Evolutionary conservation across 2,888 invertebrate species (phyloP).

Genomic region (Tryphoninae sp.): DNA sequence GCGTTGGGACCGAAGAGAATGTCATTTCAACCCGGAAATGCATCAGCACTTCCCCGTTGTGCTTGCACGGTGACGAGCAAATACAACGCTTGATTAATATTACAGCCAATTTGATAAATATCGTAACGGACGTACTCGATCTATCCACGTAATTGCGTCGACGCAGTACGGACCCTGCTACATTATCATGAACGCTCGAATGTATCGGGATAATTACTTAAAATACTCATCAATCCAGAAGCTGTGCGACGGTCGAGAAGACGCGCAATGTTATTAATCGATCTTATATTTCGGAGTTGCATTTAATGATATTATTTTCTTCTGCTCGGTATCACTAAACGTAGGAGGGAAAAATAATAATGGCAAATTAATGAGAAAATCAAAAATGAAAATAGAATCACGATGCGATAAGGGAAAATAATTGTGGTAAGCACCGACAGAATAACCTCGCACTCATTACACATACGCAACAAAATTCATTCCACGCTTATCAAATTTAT

Average conservation of each 20-base stretch:
- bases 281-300: constrained; percentile 30
- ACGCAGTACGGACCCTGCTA: constrained; percentile 42
- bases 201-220: constrained; percentile 62
- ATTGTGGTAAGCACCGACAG: too few species aligned
- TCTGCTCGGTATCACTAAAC: neutral
- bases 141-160: constrained; percentile 45
- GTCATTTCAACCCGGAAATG: constrained; percentile 61
- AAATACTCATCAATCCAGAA: constrained; percentile 60
- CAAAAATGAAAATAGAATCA: neutral
- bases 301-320: constrained; percentile 20
- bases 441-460: too few species aligned
- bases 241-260: constrained; percentile 44
- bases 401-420: neutral
- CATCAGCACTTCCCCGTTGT: constrained; percentile 18
- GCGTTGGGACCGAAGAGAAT: constrained; percentile 51
- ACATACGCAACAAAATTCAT: too few species aligned
- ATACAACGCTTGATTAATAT: constrained; percentile 63
- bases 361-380: constrained; percentile 9
- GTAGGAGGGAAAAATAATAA: constrained; percentile 7
- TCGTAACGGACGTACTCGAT: constrained; percentile 57
- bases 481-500: too few species aligned
- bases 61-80: constrained; percentile 59
- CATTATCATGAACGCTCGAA: constrained; percentile 56
- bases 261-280: constrained; percentile 57
- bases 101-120: constrained; percentile 64